Conservation (phyloP, 2,888 invertebrate species). For the Ochropleura leucogaster region DNA sequence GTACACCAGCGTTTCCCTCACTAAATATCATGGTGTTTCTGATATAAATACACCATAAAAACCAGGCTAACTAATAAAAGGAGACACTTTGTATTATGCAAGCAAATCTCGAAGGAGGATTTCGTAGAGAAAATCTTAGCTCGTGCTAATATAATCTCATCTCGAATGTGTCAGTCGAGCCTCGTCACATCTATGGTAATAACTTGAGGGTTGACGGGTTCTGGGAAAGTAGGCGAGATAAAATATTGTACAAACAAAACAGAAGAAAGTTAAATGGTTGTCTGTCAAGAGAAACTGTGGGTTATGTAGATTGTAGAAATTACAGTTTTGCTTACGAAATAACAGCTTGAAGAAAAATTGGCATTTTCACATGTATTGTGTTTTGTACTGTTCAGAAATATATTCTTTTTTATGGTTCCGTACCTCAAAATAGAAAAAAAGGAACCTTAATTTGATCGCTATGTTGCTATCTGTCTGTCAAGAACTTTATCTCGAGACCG, state of each 20-base stretch:
- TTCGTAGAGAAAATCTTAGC: conserved; percentile 68
- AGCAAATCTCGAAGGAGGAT: conserved; percentile 61
- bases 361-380: background rate
- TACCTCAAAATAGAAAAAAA: no score
- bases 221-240: conserved; percentile 24
- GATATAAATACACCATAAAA: conserved; percentile 54
- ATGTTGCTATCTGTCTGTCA: no score
- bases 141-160: conserved; percentile 79
- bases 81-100: conserved; percentile 65
- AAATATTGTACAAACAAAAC: conserved; percentile 32
- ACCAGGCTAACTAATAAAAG: conserved; percentile 62
- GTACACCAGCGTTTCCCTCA: conserved; percentile 8
- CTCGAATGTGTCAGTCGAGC: conserved; percentile 73
- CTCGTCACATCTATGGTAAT: conserved; percentile 73
- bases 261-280: conserved; percentile 3
- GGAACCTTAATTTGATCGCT: no score
- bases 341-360: no score
- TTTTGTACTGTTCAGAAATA: no score
- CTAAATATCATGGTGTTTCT: conserved; percentile 45
- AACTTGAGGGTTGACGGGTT: conserved; percentile 67
- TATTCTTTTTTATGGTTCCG: no score
- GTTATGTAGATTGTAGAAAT: background rate
- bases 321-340: conserved; percentile 3
- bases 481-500: no score
- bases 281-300: background rate